A percentile compares a stretch with the other conserved stretches of the same genome.
Evolutionary conservation across 1,140 invertebrate genomes (phyloP).

Genomic region (Caenorhabditis remanei): DNA sequence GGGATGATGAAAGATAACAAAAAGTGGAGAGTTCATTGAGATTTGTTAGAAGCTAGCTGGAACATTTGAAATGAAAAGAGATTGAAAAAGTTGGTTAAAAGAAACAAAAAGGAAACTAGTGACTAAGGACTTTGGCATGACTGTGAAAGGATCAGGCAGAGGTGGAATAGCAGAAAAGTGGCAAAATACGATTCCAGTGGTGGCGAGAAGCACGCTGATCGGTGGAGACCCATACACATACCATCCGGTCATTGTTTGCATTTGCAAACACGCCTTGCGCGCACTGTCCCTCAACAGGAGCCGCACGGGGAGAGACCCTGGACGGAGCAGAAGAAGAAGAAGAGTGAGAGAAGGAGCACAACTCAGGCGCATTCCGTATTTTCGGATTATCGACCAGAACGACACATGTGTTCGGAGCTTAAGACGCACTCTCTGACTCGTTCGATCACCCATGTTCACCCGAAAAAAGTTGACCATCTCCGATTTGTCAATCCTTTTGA

Average conservation of each 20-base stretch:
- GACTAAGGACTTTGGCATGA: conserved; percentile 37
- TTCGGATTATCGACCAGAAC: conserved; percentile 52
- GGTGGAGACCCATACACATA: conserved; percentile 35
- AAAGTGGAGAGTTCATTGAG: not conserved
- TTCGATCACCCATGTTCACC: no score
- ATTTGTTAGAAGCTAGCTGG: not conserved
- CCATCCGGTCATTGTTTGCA: conserved; percentile 55
- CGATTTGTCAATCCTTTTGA: no score
- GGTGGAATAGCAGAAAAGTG: conserved; percentile 54
- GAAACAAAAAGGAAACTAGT: conserved; percentile 35
- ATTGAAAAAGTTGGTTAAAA: not conserved
- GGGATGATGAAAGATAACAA: not conserved
- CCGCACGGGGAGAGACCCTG: conserved; percentile 22
- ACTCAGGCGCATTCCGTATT: conserved; percentile 44
- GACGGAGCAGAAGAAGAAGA: not conserved
- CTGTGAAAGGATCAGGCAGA: conserved; percentile 46
- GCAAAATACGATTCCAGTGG: conserved; percentile 54
- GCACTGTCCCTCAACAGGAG: conserved; percentile 38
- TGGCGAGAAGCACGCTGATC: conserved; percentile 31
- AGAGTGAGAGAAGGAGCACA: conserved; percentile 21
- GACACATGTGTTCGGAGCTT: conserved; percentile 56
- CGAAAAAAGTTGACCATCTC: no score
- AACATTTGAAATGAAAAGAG: not conserved
- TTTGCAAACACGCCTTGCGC: conserved; percentile 34
- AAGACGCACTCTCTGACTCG: no score